phyloP scores from a whole-genome alignment of 2,797 vertebrate species.

The Rhabdophis nuchalis region DNA sequence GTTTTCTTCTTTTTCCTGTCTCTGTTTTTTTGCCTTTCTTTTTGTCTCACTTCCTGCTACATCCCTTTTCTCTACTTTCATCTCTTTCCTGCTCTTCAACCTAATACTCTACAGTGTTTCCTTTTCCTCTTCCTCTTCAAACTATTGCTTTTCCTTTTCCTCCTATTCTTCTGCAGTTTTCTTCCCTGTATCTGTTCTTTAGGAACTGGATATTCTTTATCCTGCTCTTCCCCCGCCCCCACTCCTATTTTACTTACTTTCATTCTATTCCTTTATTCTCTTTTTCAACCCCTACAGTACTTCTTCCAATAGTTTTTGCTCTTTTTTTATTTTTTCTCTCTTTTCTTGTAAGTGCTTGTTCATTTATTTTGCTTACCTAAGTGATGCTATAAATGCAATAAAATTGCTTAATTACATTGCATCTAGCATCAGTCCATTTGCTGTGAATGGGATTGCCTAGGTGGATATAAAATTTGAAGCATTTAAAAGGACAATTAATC shows the following conservation, averaged over 20 bases:
- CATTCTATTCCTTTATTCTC: not conserved
- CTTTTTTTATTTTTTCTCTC: not conserved
- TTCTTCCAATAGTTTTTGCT: not conserved
- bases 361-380: not conserved
- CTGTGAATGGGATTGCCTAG: not conserved
- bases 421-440: not conserved
- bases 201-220: not conserved
- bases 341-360: not conserved
- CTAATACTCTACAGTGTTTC: not conserved
- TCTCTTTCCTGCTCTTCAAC: not conserved
- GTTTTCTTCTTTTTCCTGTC: not conserved
- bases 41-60: not conserved
- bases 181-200: not conserved
- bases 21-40: not conserved
- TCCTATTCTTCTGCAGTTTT: not conserved
- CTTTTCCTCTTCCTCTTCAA: not conserved
- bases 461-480: not conserved
- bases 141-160: not conserved
- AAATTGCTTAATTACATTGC: not conserved
- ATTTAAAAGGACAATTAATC: not conserved
- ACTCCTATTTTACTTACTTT: not conserved
- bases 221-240: not conserved
- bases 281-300: not conserved
- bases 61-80: not conserved
- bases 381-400: not conserved